These are phyloP conservation scores for Psix sp. DNA, from an alignment of 1,140 invertebrate species.

Conservation along the genomic window DNA sequence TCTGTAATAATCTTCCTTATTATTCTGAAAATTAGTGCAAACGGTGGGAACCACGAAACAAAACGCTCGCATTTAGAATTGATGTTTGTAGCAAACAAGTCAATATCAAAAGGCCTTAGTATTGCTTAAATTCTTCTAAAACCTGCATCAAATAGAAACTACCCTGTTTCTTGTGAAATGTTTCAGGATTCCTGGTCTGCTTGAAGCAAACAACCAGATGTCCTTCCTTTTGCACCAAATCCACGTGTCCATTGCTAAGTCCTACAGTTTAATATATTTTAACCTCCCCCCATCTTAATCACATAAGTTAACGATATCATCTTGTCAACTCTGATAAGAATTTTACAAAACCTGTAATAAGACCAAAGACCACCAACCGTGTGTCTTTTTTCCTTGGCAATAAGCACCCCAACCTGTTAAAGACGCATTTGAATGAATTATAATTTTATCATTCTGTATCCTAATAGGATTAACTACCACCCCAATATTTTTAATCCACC, in stretches of 20 bases:
- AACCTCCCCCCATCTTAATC: no score
- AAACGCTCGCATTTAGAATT: background rate
- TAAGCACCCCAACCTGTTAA: background rate
- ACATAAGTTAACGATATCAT: no score
- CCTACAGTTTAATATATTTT: no score
- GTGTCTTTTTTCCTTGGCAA: background rate
- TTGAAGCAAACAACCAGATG: no score
- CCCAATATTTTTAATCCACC: no score
- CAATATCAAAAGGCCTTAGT: background rate
- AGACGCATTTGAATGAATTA: background rate
- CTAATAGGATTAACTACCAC: no score
- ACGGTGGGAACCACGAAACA: constrained; percentile 40
- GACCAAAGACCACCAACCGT: background rate
- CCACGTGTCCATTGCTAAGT: no score
- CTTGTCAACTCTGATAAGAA: background rate
- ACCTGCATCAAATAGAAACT: background rate
- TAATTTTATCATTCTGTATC: no score
- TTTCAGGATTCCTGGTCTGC: background rate
- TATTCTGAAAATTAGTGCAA: constrained; percentile 40
- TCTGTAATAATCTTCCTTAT: constrained; percentile 53
- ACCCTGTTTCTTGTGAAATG: background rate
- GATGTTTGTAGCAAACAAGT: background rate
- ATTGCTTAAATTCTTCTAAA: background rate
- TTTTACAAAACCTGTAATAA: background rate
- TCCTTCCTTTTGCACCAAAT: no score